phyloP scores from a whole-genome alignment of 1,140 invertebrate genomes.

The Drosophila repletoides region DNA sequence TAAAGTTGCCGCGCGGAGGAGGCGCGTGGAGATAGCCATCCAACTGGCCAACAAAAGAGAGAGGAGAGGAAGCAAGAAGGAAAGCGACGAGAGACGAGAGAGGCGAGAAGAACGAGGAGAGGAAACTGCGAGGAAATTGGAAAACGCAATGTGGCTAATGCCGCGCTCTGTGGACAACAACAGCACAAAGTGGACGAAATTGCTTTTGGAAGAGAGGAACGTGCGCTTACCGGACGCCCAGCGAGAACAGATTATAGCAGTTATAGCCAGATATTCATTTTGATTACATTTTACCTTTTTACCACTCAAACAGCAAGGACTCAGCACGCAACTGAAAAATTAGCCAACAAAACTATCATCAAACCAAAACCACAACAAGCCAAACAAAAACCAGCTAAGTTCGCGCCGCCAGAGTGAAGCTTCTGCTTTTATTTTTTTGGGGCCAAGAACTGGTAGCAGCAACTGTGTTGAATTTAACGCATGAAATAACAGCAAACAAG shows the following conservation, averaged over 20 bases:
- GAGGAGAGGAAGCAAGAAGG: constrained; percentile 15
- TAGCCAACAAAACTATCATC: constrained; percentile 33
- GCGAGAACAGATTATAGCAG: constrained; percentile 14
- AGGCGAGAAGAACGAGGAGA: constrained; percentile 28
- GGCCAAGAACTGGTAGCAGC: neutral
- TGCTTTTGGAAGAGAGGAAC: constrained; percentile 66
- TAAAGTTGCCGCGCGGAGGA: constrained; percentile 60
- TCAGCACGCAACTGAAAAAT: constrained; percentile 38
- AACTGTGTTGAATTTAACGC: constrained; percentile 36
- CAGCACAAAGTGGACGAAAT: constrained; percentile 79
- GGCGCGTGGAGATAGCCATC: constrained; percentile 40
- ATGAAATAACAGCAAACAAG: constrained; percentile 38
- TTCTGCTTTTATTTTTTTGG: no score
- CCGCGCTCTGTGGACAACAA: constrained; percentile 65
- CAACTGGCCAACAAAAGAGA: constrained; percentile 19
- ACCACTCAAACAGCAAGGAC: constrained; percentile 12
- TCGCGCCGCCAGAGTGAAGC: constrained; percentile 10
- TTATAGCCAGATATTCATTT: constrained; percentile 54
- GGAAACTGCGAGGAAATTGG: constrained; percentile 39
- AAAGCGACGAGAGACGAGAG: neutral
- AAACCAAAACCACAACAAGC: neutral
- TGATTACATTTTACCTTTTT: constrained; percentile 68
- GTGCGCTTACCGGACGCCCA: constrained; percentile 25
- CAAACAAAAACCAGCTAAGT: constrained; percentile 8
- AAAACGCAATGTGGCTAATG: constrained; percentile 78